These are phyloP conservation scores for Oligia fasciuncula DNA, from an alignment of 2,888 invertebrate genomes.

Conservation along the genomic window DNA sequence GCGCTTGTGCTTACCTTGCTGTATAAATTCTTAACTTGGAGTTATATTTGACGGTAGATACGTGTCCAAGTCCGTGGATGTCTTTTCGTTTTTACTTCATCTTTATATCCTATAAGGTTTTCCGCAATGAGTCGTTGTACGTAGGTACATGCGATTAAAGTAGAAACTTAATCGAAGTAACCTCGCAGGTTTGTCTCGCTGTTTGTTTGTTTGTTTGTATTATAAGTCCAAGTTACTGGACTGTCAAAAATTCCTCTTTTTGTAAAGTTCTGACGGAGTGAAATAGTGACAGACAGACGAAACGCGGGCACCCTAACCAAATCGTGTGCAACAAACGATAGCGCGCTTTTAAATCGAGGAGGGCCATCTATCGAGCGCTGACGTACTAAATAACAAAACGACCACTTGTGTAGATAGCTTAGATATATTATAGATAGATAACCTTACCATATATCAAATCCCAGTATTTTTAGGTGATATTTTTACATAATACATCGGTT, in stretches of 20 bases:
- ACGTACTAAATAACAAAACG: not conserved
- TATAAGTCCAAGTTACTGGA: not conserved
- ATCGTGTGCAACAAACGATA: not conserved
- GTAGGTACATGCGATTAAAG: not conserved
- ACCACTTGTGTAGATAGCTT: too few species aligned
- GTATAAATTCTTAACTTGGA: too few species aligned
- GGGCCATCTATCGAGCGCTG: not conserved
- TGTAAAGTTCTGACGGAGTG: not conserved
- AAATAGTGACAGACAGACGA: not conserved
- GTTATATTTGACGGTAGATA: too few species aligned
- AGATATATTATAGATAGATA: too few species aligned
- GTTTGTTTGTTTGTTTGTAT: too few species aligned
- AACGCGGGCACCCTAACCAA: not conserved
- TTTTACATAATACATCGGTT: too few species aligned
- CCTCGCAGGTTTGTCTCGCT: not conserved
- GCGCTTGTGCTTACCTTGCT: too few species aligned
- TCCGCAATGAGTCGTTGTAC: not conserved
- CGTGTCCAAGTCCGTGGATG: too few species aligned
- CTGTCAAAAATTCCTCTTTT: not conserved
- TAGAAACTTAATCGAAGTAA: not conserved
- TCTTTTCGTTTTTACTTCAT: too few species aligned
- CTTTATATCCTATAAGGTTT: too few species aligned
- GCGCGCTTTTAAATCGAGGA: constrained; percentile 14
- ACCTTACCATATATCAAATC: too few species aligned
- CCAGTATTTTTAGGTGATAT: too few species aligned